Conservation (phyloP, 2,797 vertebrate species). For the Coluber constrictor region DNA sequence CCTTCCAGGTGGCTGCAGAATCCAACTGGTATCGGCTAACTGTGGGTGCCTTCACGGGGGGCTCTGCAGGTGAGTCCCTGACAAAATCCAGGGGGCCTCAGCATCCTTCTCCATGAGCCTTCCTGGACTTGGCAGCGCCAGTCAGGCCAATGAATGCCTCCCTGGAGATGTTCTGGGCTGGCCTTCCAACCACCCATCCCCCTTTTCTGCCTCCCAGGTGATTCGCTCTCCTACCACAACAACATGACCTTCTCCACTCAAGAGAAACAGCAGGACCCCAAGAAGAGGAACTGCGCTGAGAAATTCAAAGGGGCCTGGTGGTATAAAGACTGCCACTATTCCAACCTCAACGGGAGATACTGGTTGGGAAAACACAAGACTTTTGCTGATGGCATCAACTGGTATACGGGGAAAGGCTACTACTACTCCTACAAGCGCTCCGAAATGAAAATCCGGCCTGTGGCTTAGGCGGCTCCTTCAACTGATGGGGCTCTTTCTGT, state of each 20-base stretch:
- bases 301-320: constrained; percentile 38
- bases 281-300: accelerated
- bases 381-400: constrained; percentile 32
- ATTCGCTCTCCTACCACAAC: constrained; percentile 9
- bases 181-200: not conserved
- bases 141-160: not conserved
- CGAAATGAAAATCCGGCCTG: constrained; percentile 51
- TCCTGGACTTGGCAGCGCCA: not conserved
- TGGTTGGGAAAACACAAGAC: not conserved
- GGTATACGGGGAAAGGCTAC: not conserved
- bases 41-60: constrained; percentile 17
- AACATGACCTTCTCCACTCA: constrained; percentile 36
- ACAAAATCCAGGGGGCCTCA: not conserved
- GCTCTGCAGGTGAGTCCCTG: not conserved
- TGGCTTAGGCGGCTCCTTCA: not conserved
- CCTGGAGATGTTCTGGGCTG: not conserved
- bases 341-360: constrained; percentile 54
- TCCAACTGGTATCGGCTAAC: constrained; percentile 41
- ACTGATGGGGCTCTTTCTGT: not conserved
- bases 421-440: constrained; percentile 45
- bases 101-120: not conserved
- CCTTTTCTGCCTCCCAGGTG: not conserved
- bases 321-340: accelerated
- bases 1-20: constrained; percentile 32
- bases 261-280: not conserved